Evolutionary conservation across 2,888 invertebrate species (phyloP).

Genomic region (Eilema griseolum): DNA sequence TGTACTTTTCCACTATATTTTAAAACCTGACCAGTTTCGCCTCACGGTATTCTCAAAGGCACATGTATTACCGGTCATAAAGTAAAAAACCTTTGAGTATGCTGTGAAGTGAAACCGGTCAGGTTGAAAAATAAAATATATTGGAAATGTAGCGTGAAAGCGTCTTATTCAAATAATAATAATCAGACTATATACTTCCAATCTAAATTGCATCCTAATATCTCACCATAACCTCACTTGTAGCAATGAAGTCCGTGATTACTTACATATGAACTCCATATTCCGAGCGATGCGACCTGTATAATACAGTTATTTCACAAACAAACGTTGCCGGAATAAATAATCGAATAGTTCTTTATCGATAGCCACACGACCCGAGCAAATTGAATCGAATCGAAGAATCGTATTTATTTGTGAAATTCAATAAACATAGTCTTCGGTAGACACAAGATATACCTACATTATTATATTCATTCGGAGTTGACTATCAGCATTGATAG

Average conservation of each 20-base stretch:
- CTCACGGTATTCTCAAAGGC: too few species aligned
- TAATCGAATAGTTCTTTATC: not conserved
- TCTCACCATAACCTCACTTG: too few species aligned
- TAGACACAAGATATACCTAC: not conserved
- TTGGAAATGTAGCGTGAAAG: too few species aligned
- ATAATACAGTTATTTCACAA: not conserved
- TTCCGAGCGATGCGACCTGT: not conserved
- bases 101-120: too few species aligned
- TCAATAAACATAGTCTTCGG: not conserved
- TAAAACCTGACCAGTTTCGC: too few species aligned
- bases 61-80: too few species aligned
- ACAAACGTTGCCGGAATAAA: not conserved
- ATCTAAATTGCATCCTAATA: not conserved
- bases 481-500: not conserved
- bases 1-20: too few species aligned
- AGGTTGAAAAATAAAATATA: too few species aligned
- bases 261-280: not conserved
- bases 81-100: too few species aligned
- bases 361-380: not conserved
- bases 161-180: too few species aligned
- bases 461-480: not conserved
- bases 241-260: not conserved
- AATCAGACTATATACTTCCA: not conserved
- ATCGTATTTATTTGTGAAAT: constrained; percentile 4
- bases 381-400: constrained; percentile 1